Evolutionary conservation across 2,797 vertebrate genomes (phyloP), one percentile per base, ranked within the genome.

Genomic region (Pantherophis vulpinus): DNA sequence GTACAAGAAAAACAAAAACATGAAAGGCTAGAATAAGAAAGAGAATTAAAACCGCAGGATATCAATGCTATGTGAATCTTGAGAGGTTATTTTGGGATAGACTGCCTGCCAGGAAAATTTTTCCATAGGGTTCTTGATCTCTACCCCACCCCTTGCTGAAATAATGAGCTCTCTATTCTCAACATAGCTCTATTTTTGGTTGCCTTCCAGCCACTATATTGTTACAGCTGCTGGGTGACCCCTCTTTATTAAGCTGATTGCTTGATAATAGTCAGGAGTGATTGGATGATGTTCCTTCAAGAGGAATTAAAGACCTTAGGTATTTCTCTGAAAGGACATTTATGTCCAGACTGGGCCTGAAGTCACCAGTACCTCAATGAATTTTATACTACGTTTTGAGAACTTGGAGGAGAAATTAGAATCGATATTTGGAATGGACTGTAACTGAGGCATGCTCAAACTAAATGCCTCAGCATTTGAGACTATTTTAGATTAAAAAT

Each of bases 71-170:
- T 88, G 60, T 51, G 55, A 89, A 42, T 29, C 87, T 20, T 59
- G 88, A 61, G 55, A 55, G 70, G 92, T 89, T 92, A 89, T 92
- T 92, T 89, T 89, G 92, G 88, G 88, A 92, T 54, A 92, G 92
- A 61, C 2, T 12, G 70, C 27, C 88, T 89, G 29, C 27, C 55
- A 56, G 27, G 87, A 59, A 61, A 20, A 61, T 61, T 89, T 60
- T 86, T 54, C 87, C 66, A 27, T 86, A 61, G 56, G 66, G 27
- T 47, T 89, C 88, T 59, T 55, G 89, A 51, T 61, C 60, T n/a
- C 70, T 23, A 37, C 20, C 55, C 42, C 54, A 58, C n/a, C 56
- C 66, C 87, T 86, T 27, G 92, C 58, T 92, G 92, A 83, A 51
- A 61, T 86, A 89, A 92, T 37, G 58, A 61, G 70, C 92, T 89